These are phyloP conservation scores for Callipepla californica DNA, from an alignment of 2,113 vertebrate species.

Conservation along the genomic window DNA sequence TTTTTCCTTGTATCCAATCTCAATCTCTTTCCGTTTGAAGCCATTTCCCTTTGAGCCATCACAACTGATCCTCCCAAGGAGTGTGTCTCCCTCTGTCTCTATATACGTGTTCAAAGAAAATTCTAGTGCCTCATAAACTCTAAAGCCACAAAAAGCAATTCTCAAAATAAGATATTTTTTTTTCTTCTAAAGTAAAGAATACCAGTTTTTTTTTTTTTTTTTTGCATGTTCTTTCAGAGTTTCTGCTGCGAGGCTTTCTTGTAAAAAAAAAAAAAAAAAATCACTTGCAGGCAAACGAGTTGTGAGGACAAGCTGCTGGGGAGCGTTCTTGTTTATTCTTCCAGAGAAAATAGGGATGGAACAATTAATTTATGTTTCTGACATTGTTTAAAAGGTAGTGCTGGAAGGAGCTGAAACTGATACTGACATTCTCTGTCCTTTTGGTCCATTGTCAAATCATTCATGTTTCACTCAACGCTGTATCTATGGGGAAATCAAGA, in stretches of 20 bases:
- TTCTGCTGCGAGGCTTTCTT: not conserved
- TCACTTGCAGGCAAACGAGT: not conserved
- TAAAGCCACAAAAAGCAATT: fast-evolving
- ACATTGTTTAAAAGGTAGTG: not conserved
- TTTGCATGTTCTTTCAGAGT: not conserved
- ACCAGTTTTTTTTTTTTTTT: not conserved
- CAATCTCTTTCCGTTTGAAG: too few species aligned
- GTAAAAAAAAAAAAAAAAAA: too few species aligned
- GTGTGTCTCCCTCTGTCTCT: too few species aligned
- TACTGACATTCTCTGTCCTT: not conserved
- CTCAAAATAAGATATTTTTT: not conserved
- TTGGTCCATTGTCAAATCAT: not conserved
- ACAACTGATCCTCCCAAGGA: too few species aligned
- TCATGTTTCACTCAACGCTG: fast-evolving
- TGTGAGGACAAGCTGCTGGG: not conserved
- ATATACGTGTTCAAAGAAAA: not conserved
- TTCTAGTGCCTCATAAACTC: not conserved
- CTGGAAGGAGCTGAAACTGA: not conserved
- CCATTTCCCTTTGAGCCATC: too few species aligned
- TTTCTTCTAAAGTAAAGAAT: not conserved
- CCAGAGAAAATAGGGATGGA: not conserved
- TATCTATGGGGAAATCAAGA: not conserved
- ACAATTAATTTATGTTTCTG: not conserved
- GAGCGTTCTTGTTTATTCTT: not conserved
- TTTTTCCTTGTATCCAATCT: too few species aligned